A percentile compares a stretch with the other conserved stretches of the same genome.
phyloP scores from a whole-genome alignment of 2,113 vertebrate genomes.

The Corynorhinus townsendii region DNA sequence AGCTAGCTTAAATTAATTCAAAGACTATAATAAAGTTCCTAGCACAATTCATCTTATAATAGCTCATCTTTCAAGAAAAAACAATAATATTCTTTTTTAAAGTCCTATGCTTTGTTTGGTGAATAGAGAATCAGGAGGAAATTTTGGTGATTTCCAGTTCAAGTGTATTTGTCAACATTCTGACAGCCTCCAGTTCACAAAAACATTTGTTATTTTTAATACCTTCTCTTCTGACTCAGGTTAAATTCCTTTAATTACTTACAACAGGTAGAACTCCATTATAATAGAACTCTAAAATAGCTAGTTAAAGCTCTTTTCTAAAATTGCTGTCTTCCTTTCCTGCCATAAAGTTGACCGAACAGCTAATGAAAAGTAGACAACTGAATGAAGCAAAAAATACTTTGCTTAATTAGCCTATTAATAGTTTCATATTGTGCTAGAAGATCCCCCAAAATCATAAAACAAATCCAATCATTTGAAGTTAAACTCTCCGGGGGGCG shows the following conservation, averaged over 20 bases:
- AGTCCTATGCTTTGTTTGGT: not conserved
- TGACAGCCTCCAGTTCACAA: not conserved
- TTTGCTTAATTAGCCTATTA: not conserved
- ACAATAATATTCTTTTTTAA: not conserved
- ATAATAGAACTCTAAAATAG: not conserved
- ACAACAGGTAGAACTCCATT: not conserved
- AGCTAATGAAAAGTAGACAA: slow-evolving; percentile 1
- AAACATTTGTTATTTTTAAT: not conserved
- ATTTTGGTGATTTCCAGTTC: slow-evolving; percentile 27
- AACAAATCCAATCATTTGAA: not conserved
- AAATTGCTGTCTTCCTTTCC: not conserved
- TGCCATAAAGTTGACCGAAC: not conserved
- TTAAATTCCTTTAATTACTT: slow-evolving; percentile 17
- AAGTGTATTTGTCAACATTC: not conserved
- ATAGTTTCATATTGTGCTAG: not conserved
- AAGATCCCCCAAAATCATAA: not conserved
- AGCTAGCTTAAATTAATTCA: not conserved
- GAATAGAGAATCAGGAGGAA: not conserved
- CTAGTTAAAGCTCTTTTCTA: not conserved
- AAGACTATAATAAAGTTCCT: not conserved
- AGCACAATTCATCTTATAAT: not conserved
- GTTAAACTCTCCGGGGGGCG: not conserved
- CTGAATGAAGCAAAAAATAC: not conserved
- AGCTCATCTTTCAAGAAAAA: not conserved
- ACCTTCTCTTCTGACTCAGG: not conserved